These are phyloP conservation scores for Sebastiscus albofasciatus DNA, from an alignment of 2,797 vertebrate genomes.

Conservation along the genomic window DNA sequence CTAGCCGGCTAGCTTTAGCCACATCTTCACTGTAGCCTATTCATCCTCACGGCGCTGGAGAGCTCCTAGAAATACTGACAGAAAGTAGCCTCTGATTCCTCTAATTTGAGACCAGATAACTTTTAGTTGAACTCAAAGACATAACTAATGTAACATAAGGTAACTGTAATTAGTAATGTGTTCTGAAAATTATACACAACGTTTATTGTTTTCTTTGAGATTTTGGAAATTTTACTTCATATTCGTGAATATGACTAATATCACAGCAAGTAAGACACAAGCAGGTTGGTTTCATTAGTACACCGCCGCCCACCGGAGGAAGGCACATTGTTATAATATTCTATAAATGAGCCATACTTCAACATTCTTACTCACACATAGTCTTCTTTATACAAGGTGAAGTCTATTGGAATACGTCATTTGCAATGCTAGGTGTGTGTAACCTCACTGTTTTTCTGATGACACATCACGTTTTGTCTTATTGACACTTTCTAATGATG, in stretches of 20 bases:
- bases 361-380: background rate
- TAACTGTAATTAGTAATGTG: background rate
- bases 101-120: background rate
- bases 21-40: slow-evolving; percentile 37
- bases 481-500: background rate
- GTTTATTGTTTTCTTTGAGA: background rate
- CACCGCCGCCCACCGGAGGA: slow-evolving; percentile 1
- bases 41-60: slow-evolving; percentile 23
- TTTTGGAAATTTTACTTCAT: background rate
- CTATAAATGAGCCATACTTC: background rate
- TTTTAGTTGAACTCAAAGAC: background rate
- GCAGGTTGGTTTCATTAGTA: background rate
- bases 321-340: slow-evolving; percentile 18
- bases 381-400: background rate
- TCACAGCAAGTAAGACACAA: background rate
- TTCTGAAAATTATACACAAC: background rate
- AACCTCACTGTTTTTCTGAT: background rate
- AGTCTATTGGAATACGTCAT: background rate
- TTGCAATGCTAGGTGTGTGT: background rate
- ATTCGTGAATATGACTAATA: background rate
- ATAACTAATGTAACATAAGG: no score
- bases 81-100: background rate
- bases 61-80: background rate
- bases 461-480: background rate
- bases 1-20: slow-evolving; percentile 66